Base-by-base conservation (phyloP, 2,113 vertebrate genomes). In the Sinocyclocheilus rhinocerous region DNA sequence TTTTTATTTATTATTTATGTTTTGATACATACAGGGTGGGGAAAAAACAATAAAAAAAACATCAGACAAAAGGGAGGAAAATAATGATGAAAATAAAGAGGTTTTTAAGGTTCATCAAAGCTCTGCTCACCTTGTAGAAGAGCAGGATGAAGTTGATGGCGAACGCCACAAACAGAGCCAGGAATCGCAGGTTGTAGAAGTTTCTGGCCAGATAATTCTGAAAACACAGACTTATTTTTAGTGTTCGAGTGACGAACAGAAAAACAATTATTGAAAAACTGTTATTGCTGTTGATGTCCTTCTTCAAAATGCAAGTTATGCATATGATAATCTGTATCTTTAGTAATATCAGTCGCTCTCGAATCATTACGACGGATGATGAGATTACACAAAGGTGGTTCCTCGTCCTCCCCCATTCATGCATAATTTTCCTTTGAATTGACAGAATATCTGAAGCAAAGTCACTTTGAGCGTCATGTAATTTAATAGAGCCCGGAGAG, bases 101-200 rank as follows among this genome's bases (percentile, higher is more conserved):
- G 8, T 22, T 8, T 57, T 22, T 22, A 22, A 59, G 5, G 11
- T 4, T 15, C 1, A 12, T 65, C 1, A 63, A 6, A 45, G 22
- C n/a, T 65, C 52, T 65, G 4, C 89, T 95, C 96, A 99, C 98
- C 96, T 99, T 99, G 90, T 99, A 99, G 94, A 99, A 99, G 16
- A 99, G 97, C 86, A 99, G 96, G 92, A 99, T 99, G 90, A 99
- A 99, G 94, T 99, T 99, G 95, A 99, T 99, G 52, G 98, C 97
- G 90, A 99, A 99, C 81, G 98, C 97, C 79, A 99, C 97, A 91
- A 99, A 99, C 76, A 99, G 95, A 87, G 98, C 98, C 91, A 99
- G 94, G 91, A 99, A 97, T 76, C 98, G 95, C 89, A 99, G 95
- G 90, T 98, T 99, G 95, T 99, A 99, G 95, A 99, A 99, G 94